Conservation (phyloP, 2,797 vertebrate species). For the Pseudochaenichthys georgianus region DNA sequence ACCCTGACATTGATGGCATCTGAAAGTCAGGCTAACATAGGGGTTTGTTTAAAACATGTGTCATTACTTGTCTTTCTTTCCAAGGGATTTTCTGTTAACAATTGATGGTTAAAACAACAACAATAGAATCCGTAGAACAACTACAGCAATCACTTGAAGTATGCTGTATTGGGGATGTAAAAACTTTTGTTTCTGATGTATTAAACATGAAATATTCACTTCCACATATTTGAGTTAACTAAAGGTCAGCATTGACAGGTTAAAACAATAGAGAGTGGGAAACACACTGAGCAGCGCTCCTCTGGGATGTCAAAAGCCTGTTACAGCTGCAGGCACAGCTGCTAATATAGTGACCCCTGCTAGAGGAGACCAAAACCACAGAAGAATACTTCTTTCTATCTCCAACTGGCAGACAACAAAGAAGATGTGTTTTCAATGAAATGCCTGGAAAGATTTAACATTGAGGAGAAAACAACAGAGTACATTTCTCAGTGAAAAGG, state of each 20-base stretch:
- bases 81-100: background rate
- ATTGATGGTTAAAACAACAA: background rate
- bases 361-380: conserved; percentile 48
- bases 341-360: conserved; percentile 56
- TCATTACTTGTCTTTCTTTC: too few relatives aligned
- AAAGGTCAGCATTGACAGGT: conserved; percentile 61
- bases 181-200: conserved; percentile 26
- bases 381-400: conserved; percentile 40
- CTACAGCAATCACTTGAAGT: background rate
- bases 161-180: conserved; percentile 1
- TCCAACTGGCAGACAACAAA: conserved; percentile 24
- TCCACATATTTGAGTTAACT: conserved; percentile 51
- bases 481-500: conserved; percentile 31
- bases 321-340: conserved; percentile 75
- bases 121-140: conserved; percentile 4
- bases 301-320: conserved; percentile 60
- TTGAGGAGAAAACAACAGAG: conserved; percentile 17
- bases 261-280: conserved; percentile 56
- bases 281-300: conserved; percentile 60
- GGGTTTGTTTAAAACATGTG: background rate
- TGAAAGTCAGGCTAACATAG: background rate
- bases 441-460: conserved; percentile 48
- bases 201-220: conserved; percentile 43
- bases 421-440: conserved; percentile 22
- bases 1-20: background rate